phyloP scores from a whole-genome alignment of 2,797 vertebrate genomes.

The Adelosebastes latens region DNA sequence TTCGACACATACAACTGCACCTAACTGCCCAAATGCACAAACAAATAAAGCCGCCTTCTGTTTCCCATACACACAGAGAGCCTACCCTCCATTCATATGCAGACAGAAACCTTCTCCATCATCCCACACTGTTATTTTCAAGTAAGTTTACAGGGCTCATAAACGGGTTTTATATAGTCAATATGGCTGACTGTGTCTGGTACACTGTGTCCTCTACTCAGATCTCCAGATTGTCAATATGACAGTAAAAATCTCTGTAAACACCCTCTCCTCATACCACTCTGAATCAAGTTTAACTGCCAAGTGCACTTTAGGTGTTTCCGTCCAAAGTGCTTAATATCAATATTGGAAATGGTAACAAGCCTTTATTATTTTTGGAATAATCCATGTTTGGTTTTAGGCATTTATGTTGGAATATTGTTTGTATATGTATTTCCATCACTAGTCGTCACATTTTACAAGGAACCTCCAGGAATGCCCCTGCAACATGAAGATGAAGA shows the following conservation, averaged over 20 bases:
- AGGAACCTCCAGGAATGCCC: background rate
- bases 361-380: background rate
- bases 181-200: slow-evolving; percentile 63
- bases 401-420: background rate
- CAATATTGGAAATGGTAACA: background rate
- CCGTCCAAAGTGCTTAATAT: background rate
- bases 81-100: slow-evolving; percentile 40
- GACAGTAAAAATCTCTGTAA: slow-evolving; percentile 62
- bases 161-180: slow-evolving; percentile 72
- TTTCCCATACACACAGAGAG: slow-evolving; percentile 25
- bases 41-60: slow-evolving; percentile 56
- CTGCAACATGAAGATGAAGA: background rate
- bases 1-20: slow-evolving; percentile 44
- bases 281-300: slow-evolving; percentile 42
- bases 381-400: background rate
- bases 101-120: slow-evolving; percentile 38
- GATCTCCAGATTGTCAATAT: slow-evolving; percentile 60
- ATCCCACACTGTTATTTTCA: slow-evolving; percentile 60
- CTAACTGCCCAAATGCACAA: slow-evolving; percentile 36
- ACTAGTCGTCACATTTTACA: background rate
- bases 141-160: slow-evolving; percentile 67
- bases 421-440: background rate
- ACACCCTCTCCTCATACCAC: slow-evolving; percentile 36
- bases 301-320: background rate
- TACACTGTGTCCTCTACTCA: slow-evolving; percentile 60